phyloP scores from a whole-genome alignment of 2,113 vertebrate species.

The Pangasianodon hypophthalmus region DNA sequence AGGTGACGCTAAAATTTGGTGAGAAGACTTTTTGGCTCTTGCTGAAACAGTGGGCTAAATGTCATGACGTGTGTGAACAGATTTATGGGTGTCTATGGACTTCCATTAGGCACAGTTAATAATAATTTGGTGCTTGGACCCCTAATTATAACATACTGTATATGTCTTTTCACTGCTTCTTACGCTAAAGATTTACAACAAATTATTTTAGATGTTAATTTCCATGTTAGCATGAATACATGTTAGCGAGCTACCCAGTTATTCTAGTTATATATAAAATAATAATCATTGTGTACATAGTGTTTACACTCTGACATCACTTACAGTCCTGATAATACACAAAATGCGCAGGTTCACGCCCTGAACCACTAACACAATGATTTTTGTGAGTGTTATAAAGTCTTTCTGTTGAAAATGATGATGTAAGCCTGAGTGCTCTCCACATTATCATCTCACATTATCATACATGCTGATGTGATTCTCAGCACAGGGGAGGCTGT shows the following conservation, averaged over 20 bases:
- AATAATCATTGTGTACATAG: background rate
- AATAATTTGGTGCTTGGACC: background rate
- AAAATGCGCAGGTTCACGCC: background rate
- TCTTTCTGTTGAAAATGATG: slow-evolving; percentile 11
- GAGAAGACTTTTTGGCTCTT: background rate
- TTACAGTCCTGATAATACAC: background rate
- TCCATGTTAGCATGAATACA: background rate
- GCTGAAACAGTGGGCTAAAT: background rate
- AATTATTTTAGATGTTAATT: background rate
- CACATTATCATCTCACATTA: slow-evolving; percentile 36
- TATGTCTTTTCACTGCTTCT: background rate
- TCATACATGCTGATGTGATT: slow-evolving; percentile 24
- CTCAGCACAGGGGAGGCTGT: slow-evolving; percentile 35
- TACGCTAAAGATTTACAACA: background rate
- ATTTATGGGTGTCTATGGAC: background rate
- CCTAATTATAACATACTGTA: background rate
- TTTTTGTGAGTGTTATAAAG: background rate
- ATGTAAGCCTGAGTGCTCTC: slow-evolving; percentile 30
- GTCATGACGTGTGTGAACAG: background rate
- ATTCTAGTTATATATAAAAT: background rate
- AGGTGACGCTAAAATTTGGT: background rate
- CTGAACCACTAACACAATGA: background rate
- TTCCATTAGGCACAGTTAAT: background rate
- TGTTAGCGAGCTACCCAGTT: background rate
- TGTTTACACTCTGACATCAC: slow-evolving; percentile 7